These are phyloP conservation scores for Carcina quercana DNA, from an alignment of 2,888 invertebrate species.

Conservation along the genomic window DNA sequence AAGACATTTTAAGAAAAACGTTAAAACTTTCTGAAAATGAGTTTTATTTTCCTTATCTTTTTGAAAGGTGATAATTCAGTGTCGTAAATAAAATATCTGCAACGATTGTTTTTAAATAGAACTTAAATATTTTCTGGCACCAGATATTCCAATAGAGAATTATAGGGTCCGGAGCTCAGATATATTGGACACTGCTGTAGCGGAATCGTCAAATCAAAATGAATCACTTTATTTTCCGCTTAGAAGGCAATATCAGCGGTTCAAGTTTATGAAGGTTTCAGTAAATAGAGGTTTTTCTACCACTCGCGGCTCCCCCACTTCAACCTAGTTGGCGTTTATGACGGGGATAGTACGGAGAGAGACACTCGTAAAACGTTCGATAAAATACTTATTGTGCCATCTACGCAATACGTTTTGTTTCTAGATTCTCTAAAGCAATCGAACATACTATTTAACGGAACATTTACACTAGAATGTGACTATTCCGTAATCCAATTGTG, in stretches of 20 bases:
- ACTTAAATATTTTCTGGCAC: not conserved
- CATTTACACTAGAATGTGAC: no score
- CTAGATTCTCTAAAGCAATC: slow-evolving; percentile 33
- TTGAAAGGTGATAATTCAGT: not conserved
- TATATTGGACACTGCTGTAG: not conserved
- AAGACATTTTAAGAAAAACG: not conserved
- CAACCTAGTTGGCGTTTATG: slow-evolving; percentile 62
- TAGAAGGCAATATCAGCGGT: slow-evolving; percentile 19
- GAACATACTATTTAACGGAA: no score
- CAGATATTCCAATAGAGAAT: not conserved
- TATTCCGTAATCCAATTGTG: not conserved
- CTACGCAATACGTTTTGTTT: slow-evolving; percentile 44
- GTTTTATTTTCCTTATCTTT: not conserved
- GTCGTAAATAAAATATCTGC: no score
- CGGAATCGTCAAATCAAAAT: slow-evolving; percentile 8
- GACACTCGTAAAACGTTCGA: slow-evolving; percentile 57
- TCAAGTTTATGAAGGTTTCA: slow-evolving; percentile 35
- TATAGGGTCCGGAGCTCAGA: not conserved
- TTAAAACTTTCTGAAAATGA: not conserved
- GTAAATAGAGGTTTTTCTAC: slow-evolving; percentile 49
- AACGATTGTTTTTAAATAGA: no score
- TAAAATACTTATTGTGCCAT: slow-evolving; percentile 51
- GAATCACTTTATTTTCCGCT: slow-evolving; percentile 10
- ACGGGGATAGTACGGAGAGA: slow-evolving; percentile 52
- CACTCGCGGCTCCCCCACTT: slow-evolving; percentile 49